Conservation (phyloP, 2,797 vertebrate genomes). For the Scomberomorus guttatus region DNA sequence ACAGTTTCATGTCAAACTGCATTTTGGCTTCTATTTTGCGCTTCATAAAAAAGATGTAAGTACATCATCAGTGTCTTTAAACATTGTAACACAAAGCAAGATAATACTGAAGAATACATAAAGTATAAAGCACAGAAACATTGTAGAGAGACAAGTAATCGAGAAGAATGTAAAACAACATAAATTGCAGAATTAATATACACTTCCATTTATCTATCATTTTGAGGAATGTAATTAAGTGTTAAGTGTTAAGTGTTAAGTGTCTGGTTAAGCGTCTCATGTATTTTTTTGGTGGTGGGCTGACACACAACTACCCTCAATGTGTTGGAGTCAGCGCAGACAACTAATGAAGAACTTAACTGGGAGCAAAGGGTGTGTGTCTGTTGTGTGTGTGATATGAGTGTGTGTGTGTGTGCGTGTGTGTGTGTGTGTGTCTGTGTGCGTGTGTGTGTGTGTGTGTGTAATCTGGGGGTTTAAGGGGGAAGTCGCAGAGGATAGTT, state of each 20-base stretch:
- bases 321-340: slow-evolving; percentile 8
- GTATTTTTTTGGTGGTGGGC: neutral
- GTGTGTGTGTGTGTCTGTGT: slow-evolving; percentile 37
- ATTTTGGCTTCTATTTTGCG: neutral
- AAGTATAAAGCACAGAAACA: neutral
- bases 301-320: slow-evolving; percentile 1
- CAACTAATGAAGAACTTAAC: slow-evolving; percentile 25
- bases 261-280: no score
- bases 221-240: neutral
- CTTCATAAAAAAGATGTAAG: neutral
- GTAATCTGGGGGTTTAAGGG: slow-evolving; percentile 76
- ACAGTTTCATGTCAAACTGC: no score
- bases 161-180: neutral
- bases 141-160: accelerated
- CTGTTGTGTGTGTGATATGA: slow-evolving; percentile 14
- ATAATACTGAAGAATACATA: neutral
- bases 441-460: slow-evolving; percentile 53
- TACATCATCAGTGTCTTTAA: neutral
- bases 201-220: neutral
- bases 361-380: neutral
- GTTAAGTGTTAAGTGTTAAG: no score
- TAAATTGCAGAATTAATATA: neutral
- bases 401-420: slow-evolving; percentile 19
- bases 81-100: neutral
- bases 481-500: slow-evolving; percentile 77